A percentile compares a stretch with the other conserved stretches of the same genome.
These are phyloP conservation scores for Cetoscarus ocellatus DNA, from an alignment of 2,797 vertebrate species.

Conservation along the genomic window DNA sequence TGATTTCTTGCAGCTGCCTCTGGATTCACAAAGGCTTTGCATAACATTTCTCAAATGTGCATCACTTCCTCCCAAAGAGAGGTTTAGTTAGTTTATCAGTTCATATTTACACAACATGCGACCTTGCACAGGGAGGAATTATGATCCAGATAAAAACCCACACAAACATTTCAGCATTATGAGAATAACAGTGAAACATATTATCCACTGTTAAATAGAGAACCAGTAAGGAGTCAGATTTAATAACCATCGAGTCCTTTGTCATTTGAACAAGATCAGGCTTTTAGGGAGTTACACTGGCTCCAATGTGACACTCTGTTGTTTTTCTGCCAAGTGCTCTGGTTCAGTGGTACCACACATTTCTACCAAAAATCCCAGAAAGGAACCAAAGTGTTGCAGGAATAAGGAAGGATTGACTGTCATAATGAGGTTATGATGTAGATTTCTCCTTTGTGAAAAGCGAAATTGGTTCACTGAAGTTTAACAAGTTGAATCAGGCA, in stretches of 20 bases:
- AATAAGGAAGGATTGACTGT: too few species aligned
- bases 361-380: too few species aligned
- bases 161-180: background rate
- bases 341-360: too few species aligned
- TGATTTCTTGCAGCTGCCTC: background rate
- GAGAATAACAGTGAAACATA: background rate
- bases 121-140: background rate
- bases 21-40: background rate
- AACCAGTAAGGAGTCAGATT: too few species aligned
- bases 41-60: background rate
- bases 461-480: background rate
- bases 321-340: too few species aligned
- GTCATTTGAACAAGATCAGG: too few species aligned
- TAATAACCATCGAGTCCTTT: too few species aligned
- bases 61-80: background rate
- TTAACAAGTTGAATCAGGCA: background rate
- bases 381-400: too few species aligned
- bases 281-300: too few species aligned
- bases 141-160: background rate
- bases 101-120: constrained; percentile 3
- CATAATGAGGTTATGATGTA: too few species aligned
- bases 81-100: background rate
- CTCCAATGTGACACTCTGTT: too few species aligned
- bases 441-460: background rate
- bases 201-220: too few species aligned